Evolutionary conservation across 2,797 vertebrate species (phyloP), one percentile per base, ranked within the genome.

Genomic region (Takifugu ocellatus): DNA sequence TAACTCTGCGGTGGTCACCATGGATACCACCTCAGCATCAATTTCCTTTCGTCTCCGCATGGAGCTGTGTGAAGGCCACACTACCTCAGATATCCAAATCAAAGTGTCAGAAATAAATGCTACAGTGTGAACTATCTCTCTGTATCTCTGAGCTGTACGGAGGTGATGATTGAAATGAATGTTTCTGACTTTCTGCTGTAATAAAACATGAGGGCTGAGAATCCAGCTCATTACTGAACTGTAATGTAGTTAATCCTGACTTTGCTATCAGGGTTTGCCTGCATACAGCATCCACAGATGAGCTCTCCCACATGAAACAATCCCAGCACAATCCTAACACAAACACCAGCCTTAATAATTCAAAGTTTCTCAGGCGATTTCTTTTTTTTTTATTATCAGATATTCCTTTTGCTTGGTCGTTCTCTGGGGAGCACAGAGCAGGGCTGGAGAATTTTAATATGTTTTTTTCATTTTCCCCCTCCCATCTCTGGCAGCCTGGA

Each of bases 351-450:
- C 66, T 84, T 58, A 86, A 84, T 85, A 82, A 90, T 90, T 90
- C 54, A 90, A 81, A 81, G 73, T 83, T 81, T 79, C 76, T 68
- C 56, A 68, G 70, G 73, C 56, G 51, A 61, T 74, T 68, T 76
- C 70, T 79, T 52, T 66, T 63, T 79, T 56, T 70, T 53, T 70
- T 88, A 86, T 89, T 85, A 88, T 90, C 78, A 84, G 56, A 72
- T 86, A 90, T 90, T 90, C 87, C 76, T 83, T 89, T 91, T 89
- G 76, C 81, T 74, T 66, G 61, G 65, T 61, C 68, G 44, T 68
- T 80, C 79, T 68, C 68, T 44, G 46, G 81, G 71, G 81, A 81
- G 71, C 60, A 65, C 55, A 70, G 54, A 64, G 70, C 74, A 64
- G 67, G 66, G 54, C 68, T 72, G 66, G 64, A 78, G 79, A 81